Conservation (phyloP, 1,140 invertebrate genomes). For the Brachionus koreanus region DNA sequence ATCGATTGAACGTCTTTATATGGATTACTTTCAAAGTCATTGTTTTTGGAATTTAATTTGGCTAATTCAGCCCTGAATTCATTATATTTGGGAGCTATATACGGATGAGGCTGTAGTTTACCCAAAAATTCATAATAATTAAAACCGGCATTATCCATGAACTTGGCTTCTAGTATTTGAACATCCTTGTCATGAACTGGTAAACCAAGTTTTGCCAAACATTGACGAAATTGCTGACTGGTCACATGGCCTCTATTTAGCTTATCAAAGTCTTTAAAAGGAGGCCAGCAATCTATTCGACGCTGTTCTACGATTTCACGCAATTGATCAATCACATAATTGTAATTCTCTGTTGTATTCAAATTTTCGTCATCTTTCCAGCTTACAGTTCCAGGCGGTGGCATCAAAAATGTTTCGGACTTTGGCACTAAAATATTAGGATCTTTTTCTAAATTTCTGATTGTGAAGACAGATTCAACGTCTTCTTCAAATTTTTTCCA, state of each 20-base stretch:
- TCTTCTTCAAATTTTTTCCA: constrained; percentile 55
- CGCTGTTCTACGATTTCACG: constrained; percentile 50
- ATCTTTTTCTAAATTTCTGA: constrained; percentile 53
- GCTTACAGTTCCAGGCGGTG: constrained; percentile 56
- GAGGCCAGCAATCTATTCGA: constrained; percentile 53
- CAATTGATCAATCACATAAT: constrained; percentile 51
- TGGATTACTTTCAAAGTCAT: constrained; percentile 50
- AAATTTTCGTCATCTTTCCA: constrained; percentile 51
- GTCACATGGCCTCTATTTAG: constrained; percentile 58
- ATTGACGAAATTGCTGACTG: constrained; percentile 55
- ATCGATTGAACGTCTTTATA: constrained; percentile 52
- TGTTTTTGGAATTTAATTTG: constrained; percentile 49
- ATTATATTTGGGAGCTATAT: not conserved
- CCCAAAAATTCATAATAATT: constrained; percentile 51
- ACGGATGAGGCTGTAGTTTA: constrained; percentile 48
- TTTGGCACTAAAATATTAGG: constrained; percentile 52
- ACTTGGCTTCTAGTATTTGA: constrained; percentile 53
- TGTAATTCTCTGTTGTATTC: constrained; percentile 47
- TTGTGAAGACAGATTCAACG: constrained; percentile 58
- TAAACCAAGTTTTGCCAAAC: constrained; percentile 54
- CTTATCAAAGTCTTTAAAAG: constrained; percentile 53
- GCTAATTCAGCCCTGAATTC: constrained; percentile 51
- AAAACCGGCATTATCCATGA: constrained; percentile 55
- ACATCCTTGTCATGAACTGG: constrained; percentile 51
- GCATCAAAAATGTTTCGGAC: constrained; percentile 53